A percentile compares a stretch with the other conserved stretches of the same genome.
Evolutionary conservation across 2,113 vertebrate genomes (phyloP).

Genomic region (Cyanoramphus novaezelandiae): DNA sequence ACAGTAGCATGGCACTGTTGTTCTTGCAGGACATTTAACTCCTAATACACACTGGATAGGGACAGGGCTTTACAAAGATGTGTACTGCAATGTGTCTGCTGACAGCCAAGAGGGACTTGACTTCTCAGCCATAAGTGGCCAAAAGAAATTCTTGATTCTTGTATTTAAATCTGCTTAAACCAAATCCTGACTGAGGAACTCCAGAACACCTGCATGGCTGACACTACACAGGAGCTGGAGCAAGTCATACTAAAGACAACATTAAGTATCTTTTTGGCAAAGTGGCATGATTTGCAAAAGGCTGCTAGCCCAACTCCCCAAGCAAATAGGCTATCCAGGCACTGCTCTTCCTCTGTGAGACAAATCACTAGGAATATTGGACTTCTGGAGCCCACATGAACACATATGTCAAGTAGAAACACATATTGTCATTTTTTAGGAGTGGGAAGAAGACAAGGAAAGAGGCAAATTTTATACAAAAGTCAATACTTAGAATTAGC

Average conservation of each 20-base stretch:
- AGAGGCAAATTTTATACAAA: not conserved
- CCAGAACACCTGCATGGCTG: not conserved
- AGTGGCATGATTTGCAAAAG: not conserved
- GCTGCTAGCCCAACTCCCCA: not conserved
- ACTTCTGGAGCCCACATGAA: not conserved
- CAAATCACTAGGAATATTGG: not conserved
- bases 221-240: not conserved
- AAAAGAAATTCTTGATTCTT: not conserved
- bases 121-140: not conserved
- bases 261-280: not conserved
- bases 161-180: not conserved
- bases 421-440: not conserved
- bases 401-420: not conserved
- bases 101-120: not conserved
- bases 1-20: constrained; percentile 42
- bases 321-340: not conserved
- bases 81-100: not conserved
- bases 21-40: not conserved
- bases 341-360: not conserved
- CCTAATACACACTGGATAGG: not conserved
- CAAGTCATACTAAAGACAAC: not conserved
- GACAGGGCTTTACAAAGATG: not conserved
- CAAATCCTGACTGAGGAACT: not conserved
- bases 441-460: not conserved
- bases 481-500: not conserved